These are phyloP conservation scores for Aphodius sticticus DNA, from an alignment of 2,888 invertebrate species.

Conservation along the genomic window DNA sequence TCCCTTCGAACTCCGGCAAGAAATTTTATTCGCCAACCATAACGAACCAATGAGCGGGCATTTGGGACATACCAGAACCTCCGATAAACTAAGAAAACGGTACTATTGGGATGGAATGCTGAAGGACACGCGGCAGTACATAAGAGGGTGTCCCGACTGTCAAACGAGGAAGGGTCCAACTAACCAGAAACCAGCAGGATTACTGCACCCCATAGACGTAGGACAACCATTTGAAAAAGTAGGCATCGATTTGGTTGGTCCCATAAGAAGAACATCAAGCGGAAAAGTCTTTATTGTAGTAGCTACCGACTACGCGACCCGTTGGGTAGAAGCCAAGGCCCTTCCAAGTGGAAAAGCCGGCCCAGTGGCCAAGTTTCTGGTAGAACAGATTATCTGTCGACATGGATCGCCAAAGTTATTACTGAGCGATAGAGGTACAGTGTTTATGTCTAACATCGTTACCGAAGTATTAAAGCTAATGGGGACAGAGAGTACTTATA, in stretches of 20 bases:
- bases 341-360: slow-evolving; percentile 29
- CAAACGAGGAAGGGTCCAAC: slow-evolving; percentile 39
- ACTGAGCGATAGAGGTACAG: too few species aligned
- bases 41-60: slow-evolving; percentile 41
- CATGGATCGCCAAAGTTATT: too few species aligned
- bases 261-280: slow-evolving; percentile 35
- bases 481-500: too few species aligned
- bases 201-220: slow-evolving; percentile 33
- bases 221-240: slow-evolving; percentile 36
- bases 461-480: too few species aligned
- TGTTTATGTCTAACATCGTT: too few species aligned
- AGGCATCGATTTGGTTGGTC: slow-evolving; percentile 45
- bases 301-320: slow-evolving; percentile 31
- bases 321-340: slow-evolving; percentile 29
- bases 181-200: slow-evolving; percentile 36
- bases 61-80: slow-evolving; percentile 39
- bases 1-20: slow-evolving; percentile 35
- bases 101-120: slow-evolving; percentile 41
- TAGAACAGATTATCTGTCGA: slow-evolving; percentile 25
- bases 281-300: slow-evolving; percentile 28
- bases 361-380: slow-evolving; percentile 25
- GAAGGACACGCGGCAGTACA: slow-evolving; percentile 10
- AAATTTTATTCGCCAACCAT: slow-evolving; percentile 42
- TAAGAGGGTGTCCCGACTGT: slow-evolving; percentile 42
- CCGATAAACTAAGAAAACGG: slow-evolving; percentile 38